A percentile compares a stretch with the other conserved stretches of the same genome.
These are phyloP conservation scores for Coracias cyanogaster DNA, from an alignment of 2,797 vertebrate genomes.

Conservation along the genomic window DNA sequence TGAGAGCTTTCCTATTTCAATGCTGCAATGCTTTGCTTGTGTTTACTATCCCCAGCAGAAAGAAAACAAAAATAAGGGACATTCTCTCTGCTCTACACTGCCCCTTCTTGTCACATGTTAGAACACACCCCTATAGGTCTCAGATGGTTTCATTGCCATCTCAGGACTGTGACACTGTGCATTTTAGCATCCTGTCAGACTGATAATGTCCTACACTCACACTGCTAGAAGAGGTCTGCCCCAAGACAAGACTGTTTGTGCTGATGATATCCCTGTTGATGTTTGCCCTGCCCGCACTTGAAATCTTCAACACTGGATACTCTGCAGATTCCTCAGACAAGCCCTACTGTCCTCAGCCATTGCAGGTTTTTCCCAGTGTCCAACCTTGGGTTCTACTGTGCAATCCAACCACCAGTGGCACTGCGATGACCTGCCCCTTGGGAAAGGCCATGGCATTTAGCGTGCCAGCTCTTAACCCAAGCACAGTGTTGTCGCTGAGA, in stretches of 20 bases:
- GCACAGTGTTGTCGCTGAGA: neutral
- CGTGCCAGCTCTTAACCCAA: neutral
- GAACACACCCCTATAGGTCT: neutral
- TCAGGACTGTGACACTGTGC: neutral
- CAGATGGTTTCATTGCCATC: neutral
- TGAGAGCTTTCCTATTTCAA: conserved; percentile 12
- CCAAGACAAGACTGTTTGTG: neutral
- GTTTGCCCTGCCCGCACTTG: neutral
- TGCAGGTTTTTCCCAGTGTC: neutral
- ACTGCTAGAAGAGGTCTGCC: neutral
- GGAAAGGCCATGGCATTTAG: neutral
- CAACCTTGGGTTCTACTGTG: neutral
- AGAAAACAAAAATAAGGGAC: neutral
- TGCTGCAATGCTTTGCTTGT: neutral
- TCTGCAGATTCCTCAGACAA: neutral
- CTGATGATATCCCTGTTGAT: neutral
- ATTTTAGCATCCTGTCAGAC: neutral
- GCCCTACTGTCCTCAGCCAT: neutral
- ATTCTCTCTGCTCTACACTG: neutral
- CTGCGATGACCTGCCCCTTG: neutral
- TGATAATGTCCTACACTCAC: neutral
- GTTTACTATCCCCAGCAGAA: neutral
- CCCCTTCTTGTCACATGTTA: neutral
- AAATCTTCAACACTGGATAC: neutral
- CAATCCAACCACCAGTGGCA: neutral